phyloP scores from a whole-genome alignment of 2,797 vertebrate species.

The Halcyon badia region DNA sequence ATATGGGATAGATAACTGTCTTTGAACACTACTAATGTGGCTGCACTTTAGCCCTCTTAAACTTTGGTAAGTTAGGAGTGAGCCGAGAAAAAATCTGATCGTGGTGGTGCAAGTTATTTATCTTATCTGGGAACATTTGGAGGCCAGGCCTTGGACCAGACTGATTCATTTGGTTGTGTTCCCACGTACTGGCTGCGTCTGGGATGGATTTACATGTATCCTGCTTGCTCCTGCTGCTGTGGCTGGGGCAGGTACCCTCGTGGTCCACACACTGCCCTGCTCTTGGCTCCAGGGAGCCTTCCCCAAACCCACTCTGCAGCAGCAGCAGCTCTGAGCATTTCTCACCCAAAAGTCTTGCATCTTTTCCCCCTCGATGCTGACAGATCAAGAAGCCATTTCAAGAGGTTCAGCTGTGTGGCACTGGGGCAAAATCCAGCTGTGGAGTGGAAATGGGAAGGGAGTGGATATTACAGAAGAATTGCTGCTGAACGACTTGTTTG shows the following conservation, averaged over 20 bases:
- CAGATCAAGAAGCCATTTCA: fast-evolving
- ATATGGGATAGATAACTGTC: not conserved
- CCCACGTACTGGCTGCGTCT: fast-evolving
- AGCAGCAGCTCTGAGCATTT: not conserved
- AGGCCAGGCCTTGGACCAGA: not conserved
- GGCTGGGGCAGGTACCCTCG: fast-evolving
- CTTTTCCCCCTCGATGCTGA: not conserved
- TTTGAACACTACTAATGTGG: not conserved
- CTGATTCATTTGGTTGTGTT: not conserved
- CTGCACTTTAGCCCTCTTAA: not conserved
- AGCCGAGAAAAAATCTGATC: not conserved
- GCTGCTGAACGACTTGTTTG: not conserved
- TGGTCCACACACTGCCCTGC: fast-evolving
- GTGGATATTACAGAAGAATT: not conserved
- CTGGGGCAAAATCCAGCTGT: not conserved
- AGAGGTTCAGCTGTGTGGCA: not conserved
- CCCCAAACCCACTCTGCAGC: not conserved
- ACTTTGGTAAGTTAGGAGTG: not conserved
- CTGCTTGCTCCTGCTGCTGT: not conserved
- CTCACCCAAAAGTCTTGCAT: not conserved
- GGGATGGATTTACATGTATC: not conserved
- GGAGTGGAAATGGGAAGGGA: not conserved
- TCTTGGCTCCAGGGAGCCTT: not conserved
- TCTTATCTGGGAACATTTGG: constrained; percentile 10
- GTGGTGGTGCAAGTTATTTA: not conserved